Percentiles rank a stretch among this genome's conserved stretches.
Evolutionary conservation across 2,797 vertebrate species (phyloP).

Genomic region (Malurus leucopterus): DNA sequence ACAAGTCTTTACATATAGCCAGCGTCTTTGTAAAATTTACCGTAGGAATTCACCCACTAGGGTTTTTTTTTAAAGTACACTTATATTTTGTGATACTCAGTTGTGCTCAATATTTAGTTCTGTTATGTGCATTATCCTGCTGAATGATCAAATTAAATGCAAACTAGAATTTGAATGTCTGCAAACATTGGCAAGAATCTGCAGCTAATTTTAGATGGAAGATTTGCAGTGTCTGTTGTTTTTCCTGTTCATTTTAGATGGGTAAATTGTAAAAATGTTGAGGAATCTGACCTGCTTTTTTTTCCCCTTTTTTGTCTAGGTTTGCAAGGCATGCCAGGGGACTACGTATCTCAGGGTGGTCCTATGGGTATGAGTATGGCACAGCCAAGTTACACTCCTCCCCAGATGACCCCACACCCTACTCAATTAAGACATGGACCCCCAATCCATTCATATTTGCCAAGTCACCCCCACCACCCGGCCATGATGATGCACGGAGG

Average conservation of each 20-base stretch:
- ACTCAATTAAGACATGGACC: slow-evolving; percentile 88
- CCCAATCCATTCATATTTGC: slow-evolving; percentile 86
- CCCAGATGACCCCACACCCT: slow-evolving; percentile 89
- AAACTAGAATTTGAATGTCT: slow-evolving; percentile 82
- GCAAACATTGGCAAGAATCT: slow-evolving; percentile 82
- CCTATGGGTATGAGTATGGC: slow-evolving; percentile 98
- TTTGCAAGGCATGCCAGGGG: slow-evolving; percentile 95
- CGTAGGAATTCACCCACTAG: slow-evolving; percentile 69
- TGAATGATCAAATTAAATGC: slow-evolving; percentile 81
- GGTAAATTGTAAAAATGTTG: slow-evolving; percentile 70
- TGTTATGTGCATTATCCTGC: slow-evolving; percentile 81
- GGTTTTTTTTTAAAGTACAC: slow-evolving; percentile 71
- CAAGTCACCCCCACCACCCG: slow-evolving; percentile 84
- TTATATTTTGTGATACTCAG: slow-evolving; percentile 76
- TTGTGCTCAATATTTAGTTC: slow-evolving; percentile 81
- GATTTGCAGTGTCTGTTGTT: slow-evolving; percentile 81
- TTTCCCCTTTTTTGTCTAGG: slow-evolving; percentile 76
- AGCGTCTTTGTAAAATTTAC: slow-evolving; percentile 70
- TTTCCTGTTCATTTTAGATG: slow-evolving; percentile 74
- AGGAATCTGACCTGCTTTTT: slow-evolving; percentile 76
- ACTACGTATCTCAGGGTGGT: slow-evolving; percentile 96
- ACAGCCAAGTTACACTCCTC: slow-evolving; percentile 87
- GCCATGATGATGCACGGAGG: slow-evolving; percentile 97
- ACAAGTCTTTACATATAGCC: slow-evolving; percentile 66
- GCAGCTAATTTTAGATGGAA: slow-evolving; percentile 81